Evolutionary conservation across 2,888 invertebrate genomes (phyloP), one percentile per base, ranked within the genome.

Genomic region (Imbricaverruca yamaguchii): DNA sequence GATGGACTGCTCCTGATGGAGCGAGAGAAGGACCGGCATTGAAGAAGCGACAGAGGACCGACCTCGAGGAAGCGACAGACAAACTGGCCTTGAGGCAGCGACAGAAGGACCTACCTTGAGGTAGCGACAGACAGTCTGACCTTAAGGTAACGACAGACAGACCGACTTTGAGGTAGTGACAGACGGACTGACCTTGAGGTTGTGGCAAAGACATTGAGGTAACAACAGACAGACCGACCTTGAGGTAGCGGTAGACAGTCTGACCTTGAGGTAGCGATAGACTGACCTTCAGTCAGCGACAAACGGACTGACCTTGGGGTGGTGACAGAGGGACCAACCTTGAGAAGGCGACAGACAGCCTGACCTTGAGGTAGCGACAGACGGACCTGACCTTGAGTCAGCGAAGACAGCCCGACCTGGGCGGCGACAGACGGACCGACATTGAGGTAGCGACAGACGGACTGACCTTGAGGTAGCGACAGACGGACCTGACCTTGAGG

Each of bases 21-120:
- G n/a, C n/a, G n/a, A n/a, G n/a, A n/a, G n/a, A n/a, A n/a, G n/a
- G n/a, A n/a, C 39, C 39, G 39, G 4, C 39, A 3, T 39, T 39
- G 39, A 3, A 4, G 39, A 1, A 39, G 39, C 39, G 39, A 39
- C 39, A 39, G 39, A 39, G 7, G n/a, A 83, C 84, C 85, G 86
- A 95, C 93, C 91, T 96, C 96, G 86, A 97, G 90, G 86, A 92
- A 97, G 85, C 95, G 90, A 86, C 95, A 96, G 23, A 96, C 90
- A n/a, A n/a, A n/a, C 39, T 4, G 39, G 4, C 39, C 4, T 39
- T 39, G 39, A 3, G 39, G 39, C 39, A 39, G 39, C 39, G 39
- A 39, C 39, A 39, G 39, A 39, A 1, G 7, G n/a, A 83, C 84
- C 85, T 86, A 95, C 93, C 91, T 96, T 96, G 86, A 97, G 90